A percentile compares a stretch with the other conserved stretches of the same genome.
Evolutionary conservation across 2,888 invertebrate genomes (phyloP).

Genomic region (Drosophila imparisetae): DNA sequence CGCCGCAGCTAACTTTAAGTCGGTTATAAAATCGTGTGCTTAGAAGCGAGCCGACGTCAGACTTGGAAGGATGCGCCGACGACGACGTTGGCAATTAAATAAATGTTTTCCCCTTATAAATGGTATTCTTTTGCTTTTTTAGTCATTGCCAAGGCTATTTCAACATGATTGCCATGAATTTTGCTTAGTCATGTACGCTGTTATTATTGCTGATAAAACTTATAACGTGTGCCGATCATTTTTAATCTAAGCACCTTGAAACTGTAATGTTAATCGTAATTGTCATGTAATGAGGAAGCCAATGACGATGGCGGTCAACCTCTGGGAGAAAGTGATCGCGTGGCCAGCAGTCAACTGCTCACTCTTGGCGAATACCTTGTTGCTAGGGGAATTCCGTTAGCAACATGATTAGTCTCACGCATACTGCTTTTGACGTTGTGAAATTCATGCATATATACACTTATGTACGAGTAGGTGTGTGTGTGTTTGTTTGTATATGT

Average conservation of each 20-base stretch:
- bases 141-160: conserved; percentile 14
- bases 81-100: conserved; percentile 24
- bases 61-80: conserved; percentile 42
- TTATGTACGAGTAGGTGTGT: not conserved
- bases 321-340: conserved; percentile 63
- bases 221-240: conserved; percentile 27
- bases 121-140: not conserved
- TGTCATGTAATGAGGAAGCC: conserved; percentile 64
- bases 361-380: conserved; percentile 53
- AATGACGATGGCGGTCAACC: conserved; percentile 38
- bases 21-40: conserved; percentile 9
- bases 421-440: conserved; percentile 30
- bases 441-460: conserved; percentile 11
- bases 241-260: conserved; percentile 58
- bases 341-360: conserved; percentile 14
- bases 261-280: conserved; percentile 31
- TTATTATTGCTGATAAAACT: conserved; percentile 35
- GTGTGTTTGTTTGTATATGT: not conserved
- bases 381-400: conserved; percentile 62
- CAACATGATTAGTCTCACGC: conserved; percentile 35
- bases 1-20: conserved; percentile 33
- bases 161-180: conserved; percentile 28
- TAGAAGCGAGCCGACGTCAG: conserved; percentile 34
- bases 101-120: conserved; percentile 2
- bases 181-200: conserved; percentile 10